phyloP scores from a whole-genome alignment of 2,797 vertebrate genomes.

The Rhinella marina region DNA sequence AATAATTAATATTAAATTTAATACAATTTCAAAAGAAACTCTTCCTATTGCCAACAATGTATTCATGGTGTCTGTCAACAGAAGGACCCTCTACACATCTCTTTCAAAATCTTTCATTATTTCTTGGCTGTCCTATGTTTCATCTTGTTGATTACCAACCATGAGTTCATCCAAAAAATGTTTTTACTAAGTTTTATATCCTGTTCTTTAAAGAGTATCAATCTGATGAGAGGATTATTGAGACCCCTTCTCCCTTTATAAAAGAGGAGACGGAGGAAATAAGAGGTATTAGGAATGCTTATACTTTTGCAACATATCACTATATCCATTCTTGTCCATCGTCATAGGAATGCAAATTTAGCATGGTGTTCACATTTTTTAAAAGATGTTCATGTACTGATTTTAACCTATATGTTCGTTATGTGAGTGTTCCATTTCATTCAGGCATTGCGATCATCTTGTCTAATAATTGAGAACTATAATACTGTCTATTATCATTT shows the following conservation, averaged over 20 bases:
- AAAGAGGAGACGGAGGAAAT: conserved; percentile 76
- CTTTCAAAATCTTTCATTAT: not conserved
- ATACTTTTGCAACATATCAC: conserved; percentile 9
- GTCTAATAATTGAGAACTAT: not conserved
- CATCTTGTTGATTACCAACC: not conserved
- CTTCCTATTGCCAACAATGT: not conserved
- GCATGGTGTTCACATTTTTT: conserved; percentile 18
- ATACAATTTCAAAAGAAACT: not conserved
- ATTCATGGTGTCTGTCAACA: not conserved
- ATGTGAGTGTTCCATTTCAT: conserved; percentile 28
- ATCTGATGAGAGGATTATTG: conserved; percentile 76
- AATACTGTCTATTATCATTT: not conserved
- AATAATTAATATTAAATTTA: not conserved
- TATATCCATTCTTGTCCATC: conserved; percentile 26
- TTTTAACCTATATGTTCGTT: not conserved
- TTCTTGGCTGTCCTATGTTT: conserved; percentile 1
- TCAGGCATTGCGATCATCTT: not conserved
- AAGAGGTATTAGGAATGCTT: conserved; percentile 74
- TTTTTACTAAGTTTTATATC: conserved; percentile 67
- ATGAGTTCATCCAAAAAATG: not conserved
- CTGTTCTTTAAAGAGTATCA: conserved; percentile 79
- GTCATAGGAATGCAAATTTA: conserved; percentile 10
- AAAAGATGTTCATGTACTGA: not conserved
- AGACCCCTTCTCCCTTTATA: conserved; percentile 72
- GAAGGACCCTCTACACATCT: not conserved